Percentiles rank a stretch among this genome's conserved stretches.
phyloP scores from a whole-genome alignment of 2,113 vertebrate species.

The Sigmodon hispidus region DNA sequence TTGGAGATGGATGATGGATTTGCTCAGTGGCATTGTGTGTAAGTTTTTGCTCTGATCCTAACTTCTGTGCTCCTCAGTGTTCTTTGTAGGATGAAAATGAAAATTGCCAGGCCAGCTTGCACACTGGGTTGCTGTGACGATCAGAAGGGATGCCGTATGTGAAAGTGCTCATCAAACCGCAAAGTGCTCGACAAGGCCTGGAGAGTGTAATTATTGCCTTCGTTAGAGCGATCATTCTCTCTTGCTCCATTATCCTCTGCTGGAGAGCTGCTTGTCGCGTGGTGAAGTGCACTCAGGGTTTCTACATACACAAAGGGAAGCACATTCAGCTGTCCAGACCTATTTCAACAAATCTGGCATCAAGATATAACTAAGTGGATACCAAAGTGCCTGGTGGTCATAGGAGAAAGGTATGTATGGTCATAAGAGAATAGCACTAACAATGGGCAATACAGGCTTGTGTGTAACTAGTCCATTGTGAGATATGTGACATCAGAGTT shows the following conservation, averaged over 20 bases:
- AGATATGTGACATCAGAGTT: background rate
- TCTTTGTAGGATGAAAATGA: background rate
- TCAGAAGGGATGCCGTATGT: background rate
- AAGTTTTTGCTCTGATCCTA: background rate
- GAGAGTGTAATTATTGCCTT: conserved; percentile 37
- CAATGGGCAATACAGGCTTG: background rate
- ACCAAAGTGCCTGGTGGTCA: background rate
- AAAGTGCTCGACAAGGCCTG: conserved; percentile 51
- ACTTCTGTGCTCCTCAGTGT: background rate
- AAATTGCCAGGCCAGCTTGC: background rate
- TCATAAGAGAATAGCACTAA: background rate
- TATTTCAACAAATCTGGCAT: background rate
- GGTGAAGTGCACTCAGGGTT: conserved; percentile 54
- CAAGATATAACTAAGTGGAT: background rate
- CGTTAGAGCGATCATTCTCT: conserved; percentile 51
- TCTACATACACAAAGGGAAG: conserved; percentile 36
- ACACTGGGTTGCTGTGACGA: background rate
- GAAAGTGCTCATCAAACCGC: background rate
- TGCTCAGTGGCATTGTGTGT: background rate
- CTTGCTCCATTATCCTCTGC: conserved; percentile 53
- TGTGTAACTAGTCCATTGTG: background rate
- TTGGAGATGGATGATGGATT: accelerated
- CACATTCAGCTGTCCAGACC: background rate
- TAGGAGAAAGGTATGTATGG: accelerated
- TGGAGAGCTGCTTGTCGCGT: conserved; percentile 54